Evolutionary conservation across 2,888 invertebrate genomes (phyloP), one percentile per base, ranked within the genome.

Genomic region (Xanthia togata): DNA sequence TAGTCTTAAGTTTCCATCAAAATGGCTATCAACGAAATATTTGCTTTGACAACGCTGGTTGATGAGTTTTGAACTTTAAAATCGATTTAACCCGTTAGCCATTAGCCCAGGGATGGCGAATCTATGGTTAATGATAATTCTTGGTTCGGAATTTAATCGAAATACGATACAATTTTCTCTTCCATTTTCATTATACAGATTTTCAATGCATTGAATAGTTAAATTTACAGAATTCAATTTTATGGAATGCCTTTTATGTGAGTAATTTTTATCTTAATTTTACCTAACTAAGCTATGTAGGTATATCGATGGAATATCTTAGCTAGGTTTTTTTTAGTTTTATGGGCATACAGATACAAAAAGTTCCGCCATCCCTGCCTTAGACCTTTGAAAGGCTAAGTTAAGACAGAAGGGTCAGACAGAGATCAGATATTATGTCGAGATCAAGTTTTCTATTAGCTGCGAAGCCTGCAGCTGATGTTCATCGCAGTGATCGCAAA

Each of bases 371-470:
- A 6, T 26, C 31, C 6, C 38, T 23, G 31, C 9, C 60, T 23
- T 20, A 57, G 14, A 59, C 2, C 23, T 64, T 55, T 55, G 8
- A 57, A 59, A 71, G 60, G 50, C 57, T 57, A 41, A 70, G 53
- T 64, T 55, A 69, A 69, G 64, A 74, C 2, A 35, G 20, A 50
- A 65, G 62, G 73, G 75, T 78, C 73, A 74, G 62, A 57, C 60
- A 20, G 59, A 1, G 50, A 64, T 73, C 55, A 55, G 73, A 73
- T 63, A 26, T 35, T 71, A 26, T 41, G 17, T 50, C 31, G 14
- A 67, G 41, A 60, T 67, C 41, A 73, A 82, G 55, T 67, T 70
- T 72, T 85, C 69, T 57, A 73, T 82, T 74, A 70, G 57, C 41
- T 31, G 47, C 59, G 20, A 35, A 55, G 65, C 47, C 53, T 82